Conservation (phyloP, 1,140 invertebrate genomes). For the Lanistes nyassanus region DNA sequence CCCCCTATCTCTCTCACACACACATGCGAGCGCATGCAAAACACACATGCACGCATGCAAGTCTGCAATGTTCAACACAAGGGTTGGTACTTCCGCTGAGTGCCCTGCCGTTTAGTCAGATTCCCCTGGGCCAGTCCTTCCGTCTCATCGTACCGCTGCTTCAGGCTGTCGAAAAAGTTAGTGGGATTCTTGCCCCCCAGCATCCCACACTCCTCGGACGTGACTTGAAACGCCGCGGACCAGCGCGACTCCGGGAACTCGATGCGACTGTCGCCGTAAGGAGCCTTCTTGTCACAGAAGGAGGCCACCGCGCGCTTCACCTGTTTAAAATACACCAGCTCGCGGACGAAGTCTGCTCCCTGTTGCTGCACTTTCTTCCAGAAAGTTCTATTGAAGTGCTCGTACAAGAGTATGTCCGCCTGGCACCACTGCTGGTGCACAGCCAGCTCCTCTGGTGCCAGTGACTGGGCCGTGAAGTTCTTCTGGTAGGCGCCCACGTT, state of each 20-base stretch:
- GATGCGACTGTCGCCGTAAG: conserved; percentile 3
- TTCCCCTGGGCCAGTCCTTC: conserved; percentile 1
- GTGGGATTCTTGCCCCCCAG: conserved; percentile 38
- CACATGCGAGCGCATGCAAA: neutral
- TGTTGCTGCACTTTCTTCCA: conserved; percentile 51
- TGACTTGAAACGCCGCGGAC: conserved; percentile 42
- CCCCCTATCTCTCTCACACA: neutral
- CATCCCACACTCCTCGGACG: conserved; percentile 43
- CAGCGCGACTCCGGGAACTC: conserved; percentile 33
- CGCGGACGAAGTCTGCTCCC: conserved; percentile 45
- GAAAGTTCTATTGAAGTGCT: conserved; percentile 57
- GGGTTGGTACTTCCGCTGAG: conserved; percentile 3
- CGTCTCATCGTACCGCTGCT: conserved; percentile 23
- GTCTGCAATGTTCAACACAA: conserved; percentile 4
- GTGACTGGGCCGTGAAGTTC: neutral
- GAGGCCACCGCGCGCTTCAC: conserved; percentile 37
- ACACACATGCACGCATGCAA: neutral
- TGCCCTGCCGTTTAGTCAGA: neutral
- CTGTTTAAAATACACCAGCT: conserved; percentile 45
- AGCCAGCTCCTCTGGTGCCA: neutral
- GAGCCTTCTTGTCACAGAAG: conserved; percentile 38
- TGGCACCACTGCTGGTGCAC: conserved; percentile 48
- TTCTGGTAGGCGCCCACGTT: conserved; percentile 43
- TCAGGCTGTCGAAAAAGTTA: conserved; percentile 5
- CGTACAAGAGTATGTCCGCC: conserved; percentile 55